Base-by-base conservation (phyloP, 2,888 invertebrate species). In the Poecilobothrus nobilitatus region DNA sequence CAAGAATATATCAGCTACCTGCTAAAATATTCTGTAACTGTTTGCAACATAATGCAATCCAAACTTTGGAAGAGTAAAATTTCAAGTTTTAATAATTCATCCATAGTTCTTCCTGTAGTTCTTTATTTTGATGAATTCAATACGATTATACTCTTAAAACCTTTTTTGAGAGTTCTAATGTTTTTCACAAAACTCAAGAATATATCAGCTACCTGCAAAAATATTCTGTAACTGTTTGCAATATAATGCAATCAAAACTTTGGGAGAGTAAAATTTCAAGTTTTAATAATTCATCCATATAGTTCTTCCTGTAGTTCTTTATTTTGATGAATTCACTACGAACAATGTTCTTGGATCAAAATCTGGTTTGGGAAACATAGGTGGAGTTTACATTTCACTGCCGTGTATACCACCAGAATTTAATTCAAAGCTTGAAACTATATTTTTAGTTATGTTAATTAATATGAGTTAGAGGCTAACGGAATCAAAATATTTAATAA, bases 371-470 rank as follows among this genome's bases (percentile, higher is more conserved):
- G 9, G 21, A 27, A 63, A n/a, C 4, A 3, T 63, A 63, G 3
- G 63, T 21, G 63, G 18, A 2, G 63, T 63, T 22, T 63, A 63
- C 22, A 22, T 63, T 22, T 63, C 63, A 21, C 4, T 63, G 2
- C 63, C 63, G 10, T 63, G 67, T 18, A 64, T 6, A 22, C 64
- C 22, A 41, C 18, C 53, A 2, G 18, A 53, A n/a, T 53, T 18
- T 18, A 18, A 53, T n/a, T 53, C 18, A 18, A 53, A 64, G 18
- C 44, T 67, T 10, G 22, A 63, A 4, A 67, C 33, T 15, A 44
- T 64, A 22, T 64, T 67, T 66, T 15, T 66, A 15, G 21, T 67
- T 67, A 41, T n/a, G 21, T 67, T 41, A 63, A 41, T 61, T 67
- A 27, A 63, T n/a, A 20, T 20, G 34, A 67, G 22, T n/a, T 67